These are phyloP conservation scores for Cheilosia impressa DNA, from an alignment of 2,888 invertebrate genomes.

Conservation along the genomic window DNA sequence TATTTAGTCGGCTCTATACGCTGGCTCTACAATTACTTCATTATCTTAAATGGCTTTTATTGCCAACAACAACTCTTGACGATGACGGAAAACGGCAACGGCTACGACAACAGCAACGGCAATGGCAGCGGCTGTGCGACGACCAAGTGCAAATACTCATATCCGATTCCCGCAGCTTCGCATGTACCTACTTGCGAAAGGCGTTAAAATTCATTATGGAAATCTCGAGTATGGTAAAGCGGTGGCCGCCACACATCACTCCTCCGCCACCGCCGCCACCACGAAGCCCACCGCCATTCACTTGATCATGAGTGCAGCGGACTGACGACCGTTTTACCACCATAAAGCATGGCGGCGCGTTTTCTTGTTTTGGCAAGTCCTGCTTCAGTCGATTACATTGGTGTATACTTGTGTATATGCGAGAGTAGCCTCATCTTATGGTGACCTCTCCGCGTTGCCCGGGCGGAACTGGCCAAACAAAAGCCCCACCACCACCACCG, in stretches of 20 bases:
- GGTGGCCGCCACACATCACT: conserved; percentile 40
- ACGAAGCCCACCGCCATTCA: conserved; percentile 57
- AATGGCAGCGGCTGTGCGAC: conserved; percentile 41
- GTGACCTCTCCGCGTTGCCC: conserved; percentile 66
- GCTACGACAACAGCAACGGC: neutral
- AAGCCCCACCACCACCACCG: conserved; percentile 30
- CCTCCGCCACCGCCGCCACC: neutral
- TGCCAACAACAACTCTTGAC: conserved; percentile 68
- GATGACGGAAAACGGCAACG: conserved; percentile 69
- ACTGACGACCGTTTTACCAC: neutral
- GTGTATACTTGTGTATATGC: conserved; percentile 5
- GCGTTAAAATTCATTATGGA: conserved; percentile 75
- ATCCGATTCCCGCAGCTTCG: conserved; percentile 65
- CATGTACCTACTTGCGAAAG: conserved; percentile 69
- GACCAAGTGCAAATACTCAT: conserved; percentile 71
- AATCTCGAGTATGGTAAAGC: conserved; percentile 52
- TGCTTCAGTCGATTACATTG: conserved; percentile 64
- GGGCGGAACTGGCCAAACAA: conserved; percentile 69
- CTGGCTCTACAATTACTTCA: conserved; percentile 72
- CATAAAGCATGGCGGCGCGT: conserved; percentile 47
- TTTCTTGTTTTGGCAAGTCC: conserved; percentile 72
- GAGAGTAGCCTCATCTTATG: conserved; percentile 62
- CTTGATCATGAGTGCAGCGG: conserved; percentile 41
- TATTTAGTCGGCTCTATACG: conserved; percentile 58
- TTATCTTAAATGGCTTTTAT: conserved; percentile 75